Base-by-base conservation (phyloP, 1,140 invertebrate species). In the Hirudo medicinalis region DNA sequence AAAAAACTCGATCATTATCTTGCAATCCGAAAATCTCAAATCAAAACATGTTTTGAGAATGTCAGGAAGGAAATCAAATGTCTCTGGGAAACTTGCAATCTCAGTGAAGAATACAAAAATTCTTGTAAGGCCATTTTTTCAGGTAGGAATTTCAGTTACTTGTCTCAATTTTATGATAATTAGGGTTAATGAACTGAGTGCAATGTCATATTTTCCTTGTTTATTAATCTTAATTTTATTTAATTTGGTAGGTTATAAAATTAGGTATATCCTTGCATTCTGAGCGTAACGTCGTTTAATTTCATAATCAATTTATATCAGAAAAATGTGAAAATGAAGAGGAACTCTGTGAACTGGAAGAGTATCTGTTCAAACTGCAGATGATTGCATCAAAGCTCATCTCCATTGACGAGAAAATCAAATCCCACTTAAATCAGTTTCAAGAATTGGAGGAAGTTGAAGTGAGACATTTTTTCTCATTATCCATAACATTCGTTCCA, bases 401-500 rank as follows among this genome's bases (percentile, higher is more conserved):
- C 17, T 32, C 57, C 9, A 25, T 63, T 5, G 29, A 63, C 15
- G 57, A 63, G 57, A 63, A 63, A 32, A 63, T 63, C 22, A 32
- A 63, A 32, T 6, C 22, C 20, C 29, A 63, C 29, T 22, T 25
- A n/a, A 32, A 63, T 25, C 22, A 22, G 22, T 63, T 22, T 22
- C 22, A 32, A 63, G 57, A 63, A 63, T 32, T 63, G 57, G 57
- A 63, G 57, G 57, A 63, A 63, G 57, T 63, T 63, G 57, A 63
- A 63, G 57, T 63, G 57, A 63, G 19, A 13, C 22, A 20, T 5
- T 25, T 63, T 22, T 25, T 13, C 22, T 13, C 29, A 2, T 6
- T 63, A 9, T 22, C 17, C 11, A 63, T 63, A 32, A 63, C 19
- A 32, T 25, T 11, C 22, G 2, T 63, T 22, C 9, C 9, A 49